Evolutionary conservation across 2,113 vertebrate genomes (phyloP).

Genomic region (Gulo gulo): DNA sequence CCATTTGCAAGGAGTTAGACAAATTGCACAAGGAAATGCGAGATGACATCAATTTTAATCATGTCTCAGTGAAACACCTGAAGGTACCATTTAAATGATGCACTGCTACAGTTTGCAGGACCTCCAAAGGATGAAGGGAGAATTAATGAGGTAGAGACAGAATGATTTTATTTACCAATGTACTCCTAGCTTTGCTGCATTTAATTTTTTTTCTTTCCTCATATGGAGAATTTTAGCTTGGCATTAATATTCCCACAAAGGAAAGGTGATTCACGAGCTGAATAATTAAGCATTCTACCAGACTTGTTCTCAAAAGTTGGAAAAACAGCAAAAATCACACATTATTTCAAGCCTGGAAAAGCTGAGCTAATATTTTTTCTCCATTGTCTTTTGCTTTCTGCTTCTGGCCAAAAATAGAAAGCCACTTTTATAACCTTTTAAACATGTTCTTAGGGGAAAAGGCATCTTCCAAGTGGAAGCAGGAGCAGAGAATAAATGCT

Average conservation of each 20-base stretch:
- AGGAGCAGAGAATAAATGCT: conserved; percentile 61
- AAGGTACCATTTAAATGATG: background rate
- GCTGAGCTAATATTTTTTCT: conserved; percentile 74
- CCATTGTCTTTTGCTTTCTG: conserved; percentile 65
- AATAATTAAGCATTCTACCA: conserved; percentile 75
- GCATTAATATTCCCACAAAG: conserved; percentile 64
- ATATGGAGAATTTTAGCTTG: conserved; percentile 31
- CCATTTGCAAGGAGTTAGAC: background rate
- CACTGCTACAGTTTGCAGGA: rapidly evolving
- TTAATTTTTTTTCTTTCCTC: background rate
- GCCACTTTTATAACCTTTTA: conserved; percentile 68
- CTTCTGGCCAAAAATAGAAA: conserved; percentile 68
- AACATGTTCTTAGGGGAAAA: conserved; percentile 56
- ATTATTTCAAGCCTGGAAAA: conserved; percentile 77
- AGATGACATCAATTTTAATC: background rate
- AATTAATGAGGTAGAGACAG: conserved; percentile 21
- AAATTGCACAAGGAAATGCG: background rate
- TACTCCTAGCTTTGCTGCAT: background rate
- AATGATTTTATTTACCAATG: background rate
- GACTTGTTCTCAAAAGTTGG: conserved; percentile 73
- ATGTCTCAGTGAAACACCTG: conserved; percentile 2
- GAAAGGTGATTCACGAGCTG: conserved; percentile 49
- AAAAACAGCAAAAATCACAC: conserved; percentile 73
- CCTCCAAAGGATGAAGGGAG: background rate
- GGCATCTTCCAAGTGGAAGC: conserved; percentile 52